Evolutionary conservation across 2,888 invertebrate genomes (phyloP).

Genomic region (Thereva nobilitata): DNA sequence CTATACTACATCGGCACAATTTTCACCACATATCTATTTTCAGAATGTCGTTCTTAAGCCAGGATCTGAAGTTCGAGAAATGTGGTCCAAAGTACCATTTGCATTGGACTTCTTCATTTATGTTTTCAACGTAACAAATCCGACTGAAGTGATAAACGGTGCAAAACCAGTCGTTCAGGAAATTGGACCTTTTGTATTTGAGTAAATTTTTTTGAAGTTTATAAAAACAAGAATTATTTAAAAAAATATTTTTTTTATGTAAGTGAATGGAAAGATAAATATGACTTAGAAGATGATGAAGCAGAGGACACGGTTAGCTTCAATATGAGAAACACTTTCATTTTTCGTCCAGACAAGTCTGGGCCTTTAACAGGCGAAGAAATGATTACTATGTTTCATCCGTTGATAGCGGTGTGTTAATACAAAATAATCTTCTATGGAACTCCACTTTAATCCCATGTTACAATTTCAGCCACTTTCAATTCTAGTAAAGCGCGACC

Average conservation of each 20-base stretch:
- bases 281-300: slow-evolving; percentile 70
- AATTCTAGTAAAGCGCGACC: slow-evolving; percentile 60
- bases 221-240: neutral
- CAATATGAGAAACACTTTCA: slow-evolving; percentile 68
- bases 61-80: slow-evolving; percentile 70
- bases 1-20: neutral
- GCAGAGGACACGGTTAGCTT: slow-evolving; percentile 74
- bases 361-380: slow-evolving; percentile 74
- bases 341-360: slow-evolving; percentile 65
- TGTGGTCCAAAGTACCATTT: slow-evolving; percentile 79
- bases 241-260: neutral
- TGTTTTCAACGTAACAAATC: slow-evolving; percentile 80
- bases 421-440: neutral
- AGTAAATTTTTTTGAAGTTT: slow-evolving; percentile 63
- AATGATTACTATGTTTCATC: slow-evolving; percentile 69
- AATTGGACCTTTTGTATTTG: slow-evolving; percentile 80
- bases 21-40: slow-evolving; percentile 10
- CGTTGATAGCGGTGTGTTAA: slow-evolving; percentile 67
- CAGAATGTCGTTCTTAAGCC: slow-evolving; percentile 73
- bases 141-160: slow-evolving; percentile 70
- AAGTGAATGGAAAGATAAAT: slow-evolving; percentile 81
- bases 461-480: slow-evolving; percentile 19
- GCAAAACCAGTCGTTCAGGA: slow-evolving; percentile 71
- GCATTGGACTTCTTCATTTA: slow-evolving; percentile 74
- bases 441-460: neutral